phyloP scores from a whole-genome alignment of 1,140 invertebrate genomes.

The Doryteuthis pealeii region DNA sequence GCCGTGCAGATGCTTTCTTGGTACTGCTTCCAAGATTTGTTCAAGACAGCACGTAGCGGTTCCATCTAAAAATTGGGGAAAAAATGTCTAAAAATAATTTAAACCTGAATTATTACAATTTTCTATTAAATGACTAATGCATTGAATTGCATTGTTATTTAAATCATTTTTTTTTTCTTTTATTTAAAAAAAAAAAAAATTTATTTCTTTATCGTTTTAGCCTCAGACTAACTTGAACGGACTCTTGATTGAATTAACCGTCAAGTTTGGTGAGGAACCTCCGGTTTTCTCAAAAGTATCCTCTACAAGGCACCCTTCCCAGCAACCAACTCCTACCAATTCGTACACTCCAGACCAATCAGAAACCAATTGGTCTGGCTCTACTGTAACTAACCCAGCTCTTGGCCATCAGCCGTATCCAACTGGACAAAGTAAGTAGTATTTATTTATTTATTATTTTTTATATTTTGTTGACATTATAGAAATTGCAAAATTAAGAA shows the following conservation, averaged over 20 bases:
- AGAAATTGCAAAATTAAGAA: background rate
- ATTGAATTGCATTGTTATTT: too few species aligned
- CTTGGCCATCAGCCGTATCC: conserved; percentile 25
- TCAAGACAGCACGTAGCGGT: too few species aligned
- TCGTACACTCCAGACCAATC: too few species aligned
- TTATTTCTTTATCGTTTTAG: conserved; percentile 62
- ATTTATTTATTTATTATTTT: background rate
- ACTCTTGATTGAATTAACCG: conserved; percentile 87
- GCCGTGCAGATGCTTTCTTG: too few species aligned
- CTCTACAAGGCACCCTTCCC: conserved; percentile 48
- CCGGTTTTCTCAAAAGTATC: conserved; percentile 72
- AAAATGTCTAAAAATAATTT: too few species aligned
- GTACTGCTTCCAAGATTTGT: too few species aligned
- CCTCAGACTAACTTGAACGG: conserved; percentile 79
- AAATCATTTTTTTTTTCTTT: background rate
- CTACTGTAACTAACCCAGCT: conserved; percentile 25
- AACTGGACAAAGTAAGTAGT: conserved; percentile 13
- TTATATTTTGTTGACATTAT: background rate
- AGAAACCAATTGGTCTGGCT: conserved; percentile 18
- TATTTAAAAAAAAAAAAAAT: conserved; percentile 14
- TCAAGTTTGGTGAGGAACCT: conserved; percentile 91
- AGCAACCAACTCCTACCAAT: conserved; percentile 20
- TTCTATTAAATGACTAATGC: too few species aligned
- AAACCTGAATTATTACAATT: too few species aligned
- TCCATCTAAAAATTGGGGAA: too few species aligned